Evolutionary conservation across 2,888 invertebrate genomes (phyloP), one percentile per base, ranked within the genome.

Genomic region (Isotomurus palustris): DNA sequence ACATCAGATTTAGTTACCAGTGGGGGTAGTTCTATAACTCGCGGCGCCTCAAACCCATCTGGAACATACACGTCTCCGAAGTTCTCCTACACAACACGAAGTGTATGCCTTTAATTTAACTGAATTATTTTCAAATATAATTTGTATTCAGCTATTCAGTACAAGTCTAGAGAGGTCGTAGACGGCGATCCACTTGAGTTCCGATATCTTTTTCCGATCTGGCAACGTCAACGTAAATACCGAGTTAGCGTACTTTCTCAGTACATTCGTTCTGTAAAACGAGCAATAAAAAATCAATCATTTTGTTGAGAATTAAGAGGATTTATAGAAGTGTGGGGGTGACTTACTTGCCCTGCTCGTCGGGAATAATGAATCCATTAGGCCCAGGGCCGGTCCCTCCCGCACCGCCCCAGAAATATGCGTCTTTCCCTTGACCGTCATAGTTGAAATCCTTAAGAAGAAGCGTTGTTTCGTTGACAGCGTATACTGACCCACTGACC

Each of bases 391-490:
- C 79, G 71, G 86, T 88, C 12, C 72, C 70, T 0, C 87, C 81
- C 29, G 88, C 85, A n/a, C 93, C 93, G 0, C 91, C 87, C 91
- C 91, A 93, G 76, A 93, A 93, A 77, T 90, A 93, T 2, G 92
- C 88, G 73, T 93, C 93, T 10, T 86, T 87, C 0, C 91, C 92
- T 43, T 88, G 87, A 38, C 92, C 93, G 74, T 93, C 92, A 71
- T 93, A 93, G 74, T 84, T 89, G 73, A 93, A 92, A 64, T 84
- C 83, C 21, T 84, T 84, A 59, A 93, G 75, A 10, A 91, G 77
- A 51, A 93, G 77, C 0, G 90, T 91, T 75, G 82, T 87, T 71
- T 89, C 87, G 73, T 93, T 88, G 2, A 92, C 88, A 0, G 91
- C 91, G 75, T 88, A 91, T 56, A 93, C 85, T 68, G 89, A 87